Conservation (phyloP, 2,797 vertebrate species). For the Pygocentrus nattereri region DNA sequence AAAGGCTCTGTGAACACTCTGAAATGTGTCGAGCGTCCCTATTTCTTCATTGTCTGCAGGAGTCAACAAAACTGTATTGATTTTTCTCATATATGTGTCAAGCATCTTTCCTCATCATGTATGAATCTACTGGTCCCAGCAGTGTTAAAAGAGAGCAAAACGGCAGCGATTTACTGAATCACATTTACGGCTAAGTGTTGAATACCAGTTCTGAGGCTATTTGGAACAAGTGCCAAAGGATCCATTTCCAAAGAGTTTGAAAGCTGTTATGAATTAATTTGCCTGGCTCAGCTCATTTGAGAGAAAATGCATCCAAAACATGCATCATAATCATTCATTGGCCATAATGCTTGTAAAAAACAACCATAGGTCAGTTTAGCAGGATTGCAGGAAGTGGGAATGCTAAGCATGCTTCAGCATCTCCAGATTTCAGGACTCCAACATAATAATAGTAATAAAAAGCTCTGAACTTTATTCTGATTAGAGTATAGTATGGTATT, state of each 20-base stretch:
- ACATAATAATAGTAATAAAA: too few relatives aligned
- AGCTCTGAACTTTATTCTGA: too few relatives aligned
- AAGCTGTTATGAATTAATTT: conserved; percentile 24
- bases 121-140: conserved; percentile 24
- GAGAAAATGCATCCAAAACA: conserved; percentile 6
- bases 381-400: too few relatives aligned
- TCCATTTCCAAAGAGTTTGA: conserved; percentile 9
- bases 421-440: too few relatives aligned
- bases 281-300: neutral
- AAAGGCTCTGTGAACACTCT: neutral
- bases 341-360: conserved; percentile 7
- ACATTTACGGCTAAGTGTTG: neutral
- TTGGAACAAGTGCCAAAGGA: conserved; percentile 6
- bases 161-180: neutral
- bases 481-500: too few relatives aligned
- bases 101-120: conserved; percentile 10
- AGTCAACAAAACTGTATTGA: conserved; percentile 28
- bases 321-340: neutral
- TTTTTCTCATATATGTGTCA: conserved; percentile 43
- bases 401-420: too few relatives aligned
- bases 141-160: conserved; percentile 15
- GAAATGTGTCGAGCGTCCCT: conserved; percentile 39
- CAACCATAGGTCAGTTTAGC: too few relatives aligned
- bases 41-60: conserved; percentile 40
- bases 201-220: conserved; percentile 5